A percentile compares a stretch with the other conserved stretches of the same genome.
Conservation (phyloP, 2,113 vertebrate genomes). For the Epinephelus moara region DNA sequence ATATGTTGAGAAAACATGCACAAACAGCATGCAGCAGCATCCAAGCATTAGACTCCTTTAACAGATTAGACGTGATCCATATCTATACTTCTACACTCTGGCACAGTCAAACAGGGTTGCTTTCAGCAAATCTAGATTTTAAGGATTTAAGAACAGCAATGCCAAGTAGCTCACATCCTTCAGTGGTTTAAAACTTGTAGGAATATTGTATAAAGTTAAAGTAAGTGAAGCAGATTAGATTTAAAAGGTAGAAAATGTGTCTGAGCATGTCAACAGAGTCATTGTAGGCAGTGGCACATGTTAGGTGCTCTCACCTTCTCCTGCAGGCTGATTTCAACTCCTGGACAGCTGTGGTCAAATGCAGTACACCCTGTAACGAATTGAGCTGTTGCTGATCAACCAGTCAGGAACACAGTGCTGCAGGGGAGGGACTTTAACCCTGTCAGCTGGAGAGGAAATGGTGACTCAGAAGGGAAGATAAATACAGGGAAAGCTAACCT, state of each 20-base stretch:
- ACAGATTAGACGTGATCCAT: too few relatives aligned
- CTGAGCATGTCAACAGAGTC: not conserved
- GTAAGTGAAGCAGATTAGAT: not conserved
- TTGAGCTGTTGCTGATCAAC: not conserved
- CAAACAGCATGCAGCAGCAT: too few relatives aligned
- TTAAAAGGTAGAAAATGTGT: not conserved
- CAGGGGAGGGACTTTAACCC: conserved; percentile 38
- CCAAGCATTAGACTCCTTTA: too few relatives aligned
- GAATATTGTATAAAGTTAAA: not conserved
- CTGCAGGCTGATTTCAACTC: not conserved
- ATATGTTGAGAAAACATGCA: too few relatives aligned
- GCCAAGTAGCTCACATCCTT: not conserved
- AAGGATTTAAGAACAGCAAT: not conserved
- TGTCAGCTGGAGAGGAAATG: not conserved
- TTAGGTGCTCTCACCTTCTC: conserved; percentile 53
- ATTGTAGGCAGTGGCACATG: not conserved
- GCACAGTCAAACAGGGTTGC: too few relatives aligned
- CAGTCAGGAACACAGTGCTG: not conserved
- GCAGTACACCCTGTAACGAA: not conserved
- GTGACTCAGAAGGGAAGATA: not conserved
- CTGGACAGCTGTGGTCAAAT: not conserved
- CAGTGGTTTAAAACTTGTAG: not conserved
- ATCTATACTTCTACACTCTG: too few relatives aligned
- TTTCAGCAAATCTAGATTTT: not conserved
- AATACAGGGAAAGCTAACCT: not conserved